Evolutionary conservation across 2,888 invertebrate genomes (phyloP).

Genomic region (Halocaridina rubra): DNA sequence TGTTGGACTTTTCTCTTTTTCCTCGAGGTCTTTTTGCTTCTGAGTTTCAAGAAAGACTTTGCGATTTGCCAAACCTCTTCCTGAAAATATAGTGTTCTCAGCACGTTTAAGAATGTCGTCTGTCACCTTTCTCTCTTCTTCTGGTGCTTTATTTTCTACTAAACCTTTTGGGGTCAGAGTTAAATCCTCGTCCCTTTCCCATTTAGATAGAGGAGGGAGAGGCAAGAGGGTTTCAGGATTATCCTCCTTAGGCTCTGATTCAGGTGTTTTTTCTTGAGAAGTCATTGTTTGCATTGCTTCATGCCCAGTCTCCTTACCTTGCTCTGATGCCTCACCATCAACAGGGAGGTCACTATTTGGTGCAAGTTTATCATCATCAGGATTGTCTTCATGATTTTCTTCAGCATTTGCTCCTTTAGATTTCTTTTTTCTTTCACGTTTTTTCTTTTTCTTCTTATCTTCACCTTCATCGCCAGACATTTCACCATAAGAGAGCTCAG

Average conservation of each 20-base stretch:
- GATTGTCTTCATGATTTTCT: not conserved
- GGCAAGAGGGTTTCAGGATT: not conserved
- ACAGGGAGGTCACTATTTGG: not conserved
- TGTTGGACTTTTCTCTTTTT: conserved; percentile 35
- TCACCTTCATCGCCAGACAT: conserved; percentile 38
- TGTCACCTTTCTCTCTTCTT: conserved; percentile 57
- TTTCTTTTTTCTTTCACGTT: conserved; percentile 39
- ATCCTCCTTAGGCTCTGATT: not conserved
- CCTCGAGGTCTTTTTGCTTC: conserved; percentile 38
- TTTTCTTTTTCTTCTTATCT: conserved; percentile 45
- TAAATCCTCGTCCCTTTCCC: conserved; percentile 59
- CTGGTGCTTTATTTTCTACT: conserved; percentile 27
- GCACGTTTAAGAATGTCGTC: conserved; percentile 56
- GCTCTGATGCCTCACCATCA: not conserved
- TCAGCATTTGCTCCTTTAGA: conserved; percentile 4
- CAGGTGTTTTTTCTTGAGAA: not conserved
- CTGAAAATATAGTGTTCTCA: conserved; percentile 54
- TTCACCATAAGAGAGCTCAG: conserved; percentile 33
- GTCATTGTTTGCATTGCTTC: too few species aligned
- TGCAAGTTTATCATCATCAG: not conserved
- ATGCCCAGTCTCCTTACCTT: not conserved
- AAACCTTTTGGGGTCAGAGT: conserved; percentile 22
- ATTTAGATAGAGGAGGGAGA: conserved; percentile 52
- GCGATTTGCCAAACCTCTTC: conserved; percentile 34
- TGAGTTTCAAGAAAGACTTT: conserved; percentile 54